Evolutionary conservation across 2,113 vertebrate genomes (phyloP), one percentile per base, ranked within the genome.

Genomic region (Boleophthalmus pectinirostris): DNA sequence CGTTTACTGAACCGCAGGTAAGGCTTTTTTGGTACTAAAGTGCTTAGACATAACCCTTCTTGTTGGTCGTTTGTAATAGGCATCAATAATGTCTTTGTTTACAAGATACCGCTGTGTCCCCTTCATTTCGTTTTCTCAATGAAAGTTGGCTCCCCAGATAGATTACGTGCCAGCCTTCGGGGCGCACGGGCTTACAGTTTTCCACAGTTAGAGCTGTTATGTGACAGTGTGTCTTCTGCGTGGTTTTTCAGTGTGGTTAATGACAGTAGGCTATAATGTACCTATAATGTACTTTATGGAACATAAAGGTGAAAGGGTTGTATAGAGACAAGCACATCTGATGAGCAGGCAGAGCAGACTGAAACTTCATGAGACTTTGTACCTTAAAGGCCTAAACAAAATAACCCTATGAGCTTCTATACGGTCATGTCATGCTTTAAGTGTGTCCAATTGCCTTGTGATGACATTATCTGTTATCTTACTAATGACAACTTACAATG

Each of bases 71-170:
- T 66, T 70, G 53, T 66, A 35, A 18, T 65, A 61, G 35, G 38
- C 38, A 13, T 75, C 33, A 75, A 82, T 71, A 68, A 81, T 68
- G 83, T 75, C 88, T 90, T 92, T 92, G 88, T 91, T 89, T 86
- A 83, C 74, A 70, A 70, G 77, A 71, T 77, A 46, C 2, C 79
- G 82, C 77, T 70, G 79, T 25, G 78, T 83, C 69, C 74, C 53
- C 68, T 46, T 46, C 77, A 13, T 1, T 78, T 73, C 21, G 29
- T 24, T 65, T 70, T 77, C 77, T 85, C 85, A 79, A 70, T 81
- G 70, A 80, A 79, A 69, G 66, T 25, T 57, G 77, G 56, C 64
- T 24, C 25, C 54, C 21, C 70, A 24, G 23, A 69, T 24, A 53
- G 69, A 80, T 71, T 72, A 47, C 58, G 82, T 75, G 69, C 54